phyloP scores from a whole-genome alignment of 2,888 invertebrate genomes.

The Drosophila nigricruria region DNA sequence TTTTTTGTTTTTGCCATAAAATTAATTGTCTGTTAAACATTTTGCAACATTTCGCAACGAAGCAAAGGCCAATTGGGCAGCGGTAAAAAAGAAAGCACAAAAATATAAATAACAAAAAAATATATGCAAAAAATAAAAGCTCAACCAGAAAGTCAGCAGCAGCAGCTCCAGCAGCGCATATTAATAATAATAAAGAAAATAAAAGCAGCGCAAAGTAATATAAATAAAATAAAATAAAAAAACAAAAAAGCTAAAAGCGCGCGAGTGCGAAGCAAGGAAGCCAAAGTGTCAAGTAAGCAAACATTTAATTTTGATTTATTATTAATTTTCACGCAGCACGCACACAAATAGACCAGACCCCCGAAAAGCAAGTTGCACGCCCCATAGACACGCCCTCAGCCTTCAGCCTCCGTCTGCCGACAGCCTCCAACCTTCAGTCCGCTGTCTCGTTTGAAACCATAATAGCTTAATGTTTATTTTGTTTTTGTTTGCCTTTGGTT shows the following conservation, averaged over 20 bases:
- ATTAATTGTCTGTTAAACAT: slow-evolving; percentile 67
- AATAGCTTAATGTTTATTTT: slow-evolving; percentile 56
- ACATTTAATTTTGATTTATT: slow-evolving; percentile 79
- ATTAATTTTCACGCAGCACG: slow-evolving; percentile 73
- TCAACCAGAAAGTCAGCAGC: slow-evolving; percentile 6
- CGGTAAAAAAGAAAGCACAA: slow-evolving; percentile 3
- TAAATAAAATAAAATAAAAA: slow-evolving; percentile 23
- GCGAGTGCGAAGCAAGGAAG: slow-evolving; percentile 26
- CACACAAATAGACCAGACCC: slow-evolving; percentile 36
- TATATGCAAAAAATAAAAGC: slow-evolving; percentile 11
- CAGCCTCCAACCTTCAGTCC: too few relatives aligned
- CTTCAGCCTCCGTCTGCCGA: background rate
- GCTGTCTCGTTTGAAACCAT: slow-evolving; percentile 34
- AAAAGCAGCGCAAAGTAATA: slow-evolving; percentile 47
- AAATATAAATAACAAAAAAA: slow-evolving; percentile 27
- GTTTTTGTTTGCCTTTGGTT: slow-evolving; percentile 26
- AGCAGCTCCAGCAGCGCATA: slow-evolving; percentile 24
- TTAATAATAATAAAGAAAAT: slow-evolving; percentile 54
- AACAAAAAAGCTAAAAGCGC: background rate
- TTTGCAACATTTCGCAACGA: slow-evolving; percentile 48
- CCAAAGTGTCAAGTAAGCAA: slow-evolving; percentile 78
- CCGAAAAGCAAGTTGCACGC: slow-evolving; percentile 14
- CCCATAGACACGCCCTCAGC: background rate
- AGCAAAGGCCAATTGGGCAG: slow-evolving; percentile 44
- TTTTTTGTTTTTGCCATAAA: slow-evolving; percentile 30